Base-by-base conservation (phyloP, 2,113 vertebrate species). In the Gymnogyps californianus region DNA sequence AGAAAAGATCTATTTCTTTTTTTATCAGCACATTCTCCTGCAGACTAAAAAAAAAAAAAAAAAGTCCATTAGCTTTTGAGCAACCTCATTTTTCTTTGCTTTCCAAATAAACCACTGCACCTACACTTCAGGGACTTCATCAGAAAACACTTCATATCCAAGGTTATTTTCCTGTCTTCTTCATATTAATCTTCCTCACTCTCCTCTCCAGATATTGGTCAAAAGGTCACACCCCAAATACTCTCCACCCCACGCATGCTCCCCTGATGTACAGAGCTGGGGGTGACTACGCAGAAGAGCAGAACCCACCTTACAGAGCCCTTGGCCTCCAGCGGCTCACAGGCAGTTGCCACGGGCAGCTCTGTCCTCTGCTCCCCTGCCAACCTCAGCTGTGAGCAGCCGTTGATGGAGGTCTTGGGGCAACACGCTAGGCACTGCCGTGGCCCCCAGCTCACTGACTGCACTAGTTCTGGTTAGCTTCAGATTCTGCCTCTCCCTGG, bases 61-160 rank as follows among this genome's bases (percentile, higher is more conserved):
- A 93, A 86, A 93, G n/a, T 74, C 92, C 96, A 95, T 96, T 97
- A 91, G 86, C 94, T 98, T 96, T 83, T 87, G 90, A 98, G 94
- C 94, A 91, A 96, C 90, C 97, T 98, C 94, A 95, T 98, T 98
- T 97, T 97, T 98, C 97, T 98, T 64, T 96, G 94, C 97, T 97
- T 97, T 96, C 97, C 96, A 96, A 97, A 97, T 67, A 89, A 96
- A 94, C 92, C 96, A 87, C 95, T 96, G 96, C 93, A 97, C 95
- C 97, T 84, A 44, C 58, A 55, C 94, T 81, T 81, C 94, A 96
- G 54, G 52, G 86, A 65, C 67, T 51, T 76, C 79, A 65, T 83
- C 82, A 90, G 36, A 58, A 72, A 89, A 2, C 70, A 64, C 69
- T 82, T 64, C 74, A 19, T 72, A 77, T 32, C 88, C 93, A 93